These are phyloP conservation scores for Apodemus sylvaticus DNA, from an alignment of 2,113 vertebrate genomes.

Conservation along the genomic window DNA sequence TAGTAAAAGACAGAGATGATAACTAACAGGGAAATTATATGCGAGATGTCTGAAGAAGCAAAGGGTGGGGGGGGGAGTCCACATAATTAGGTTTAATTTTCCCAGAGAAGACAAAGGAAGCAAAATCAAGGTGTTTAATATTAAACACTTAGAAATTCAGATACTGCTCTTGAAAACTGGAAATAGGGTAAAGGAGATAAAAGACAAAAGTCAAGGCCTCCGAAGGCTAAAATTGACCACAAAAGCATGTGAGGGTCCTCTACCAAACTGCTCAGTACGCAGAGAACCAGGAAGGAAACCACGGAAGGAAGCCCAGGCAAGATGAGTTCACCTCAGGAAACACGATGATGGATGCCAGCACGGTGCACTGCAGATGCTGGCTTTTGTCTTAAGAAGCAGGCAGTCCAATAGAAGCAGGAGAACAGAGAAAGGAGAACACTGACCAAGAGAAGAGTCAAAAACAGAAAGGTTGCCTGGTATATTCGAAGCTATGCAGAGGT, in stretches of 20 bases:
- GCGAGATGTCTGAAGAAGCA: neutral
- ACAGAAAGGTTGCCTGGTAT: neutral
- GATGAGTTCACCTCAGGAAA: constrained; percentile 56
- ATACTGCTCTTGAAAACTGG: neutral
- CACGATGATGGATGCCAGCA: neutral
- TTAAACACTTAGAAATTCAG: neutral
- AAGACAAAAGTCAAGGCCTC: neutral
- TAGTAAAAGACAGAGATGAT: neutral
- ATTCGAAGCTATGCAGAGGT: neutral
- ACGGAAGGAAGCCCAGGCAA: constrained; percentile 65
- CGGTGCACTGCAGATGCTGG: neutral
- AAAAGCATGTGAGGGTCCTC: neutral
- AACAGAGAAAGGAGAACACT: neutral
- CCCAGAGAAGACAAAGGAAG: neutral
- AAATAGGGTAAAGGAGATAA: neutral
- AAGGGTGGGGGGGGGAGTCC: too few species aligned
- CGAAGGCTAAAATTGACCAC: neutral
- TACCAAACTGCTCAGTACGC: neutral
- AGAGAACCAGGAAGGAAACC: constrained; percentile 23
- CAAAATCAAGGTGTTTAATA: neutral
- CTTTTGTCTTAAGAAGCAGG: neutral
- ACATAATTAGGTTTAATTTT: neutral
- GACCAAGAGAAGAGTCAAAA: neutral
- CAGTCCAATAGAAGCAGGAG: neutral
- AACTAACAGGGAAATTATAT: neutral